Base-by-base conservation (phyloP, 2,797 vertebrate species). In the Clamator glandarius region DNA sequence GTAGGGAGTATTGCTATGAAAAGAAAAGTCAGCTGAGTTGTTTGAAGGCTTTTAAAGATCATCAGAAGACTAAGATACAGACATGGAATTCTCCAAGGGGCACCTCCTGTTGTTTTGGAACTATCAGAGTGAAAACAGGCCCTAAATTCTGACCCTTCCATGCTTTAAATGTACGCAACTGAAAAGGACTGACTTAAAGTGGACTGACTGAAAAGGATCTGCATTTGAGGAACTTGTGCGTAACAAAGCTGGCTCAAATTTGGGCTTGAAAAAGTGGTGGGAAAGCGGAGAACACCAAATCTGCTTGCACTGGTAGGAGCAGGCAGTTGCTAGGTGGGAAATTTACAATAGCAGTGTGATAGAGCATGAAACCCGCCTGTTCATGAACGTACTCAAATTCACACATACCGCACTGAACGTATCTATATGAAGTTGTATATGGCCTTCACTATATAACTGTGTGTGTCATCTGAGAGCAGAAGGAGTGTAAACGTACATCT, bases 361-460 rank as follows among this genome's bases (percentile, higher is more conserved):
- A 12, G 31, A 33, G 6, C 6, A 24, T 67, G 46, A 82, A 79
- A 26, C 17, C n/a, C 11, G 5, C 4, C 1, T 0, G 0, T 46
- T 83, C 51, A 48, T 20, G 28, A 64, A n/a, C 13, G 20, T 29
- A 25, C 17, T 25, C 17, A 41, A 20, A 50, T 24, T 46, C 0
- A 1, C 41, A 20, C 28, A 24, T 48, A 39, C 15, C 54, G 7
- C 12, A 14, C 29, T 62, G 46, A 75, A 39, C 23, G 29, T 23
- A 25, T 0, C 4, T 44, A 15, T 6, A 3, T 6, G 62, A 41
- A 54, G 16, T 55, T 66, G 21, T n/a, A 11, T 0, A 8, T n/a
- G 28, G 15, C 21, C 14, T 75, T 66, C 28, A 12, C 9, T 58
- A 0, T 39, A 8, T 33, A 8, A 12, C 6, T 19, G 31, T 31